These are phyloP conservation scores for Pao palembangensis DNA, from an alignment of 2,113 vertebrate genomes.

Conservation along the genomic window DNA sequence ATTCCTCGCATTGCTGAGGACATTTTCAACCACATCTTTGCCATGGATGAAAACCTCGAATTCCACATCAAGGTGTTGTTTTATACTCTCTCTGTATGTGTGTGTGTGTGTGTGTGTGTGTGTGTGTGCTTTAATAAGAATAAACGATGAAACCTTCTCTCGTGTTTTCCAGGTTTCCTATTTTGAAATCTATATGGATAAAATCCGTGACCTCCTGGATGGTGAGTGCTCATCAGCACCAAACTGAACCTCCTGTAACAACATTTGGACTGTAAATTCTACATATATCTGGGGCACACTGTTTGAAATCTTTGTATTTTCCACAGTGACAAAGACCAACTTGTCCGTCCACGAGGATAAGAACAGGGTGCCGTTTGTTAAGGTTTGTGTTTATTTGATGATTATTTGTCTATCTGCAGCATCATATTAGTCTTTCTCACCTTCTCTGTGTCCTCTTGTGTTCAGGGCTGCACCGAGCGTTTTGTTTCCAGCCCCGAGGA, in stretches of 20 bases:
- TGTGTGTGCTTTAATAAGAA: background rate
- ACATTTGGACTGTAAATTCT: background rate
- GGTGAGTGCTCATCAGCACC: conserved; percentile 69
- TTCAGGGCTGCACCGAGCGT: conserved; percentile 87
- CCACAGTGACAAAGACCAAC: conserved; percentile 88
- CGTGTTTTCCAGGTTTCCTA: conserved; percentile 83
- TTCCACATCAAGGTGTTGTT: conserved; percentile 88
- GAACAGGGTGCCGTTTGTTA: conserved; percentile 84
- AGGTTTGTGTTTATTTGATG: background rate
- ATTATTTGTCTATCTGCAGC: background rate
- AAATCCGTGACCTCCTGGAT: conserved; percentile 89
- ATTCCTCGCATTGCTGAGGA: conserved; percentile 92
- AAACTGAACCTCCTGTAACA: background rate
- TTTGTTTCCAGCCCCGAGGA: conserved; percentile 91
- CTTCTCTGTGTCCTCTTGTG: background rate
- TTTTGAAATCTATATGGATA: conserved; percentile 94
- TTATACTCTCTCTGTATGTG: background rate
- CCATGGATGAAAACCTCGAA: conserved; percentile 95
- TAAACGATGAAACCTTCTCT: background rate
- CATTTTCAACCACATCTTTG: conserved; percentile 94
- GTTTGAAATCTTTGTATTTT: conserved; percentile 1
- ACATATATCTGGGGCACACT: background rate
- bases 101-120: background rate
- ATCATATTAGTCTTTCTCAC: conserved; percentile 6
- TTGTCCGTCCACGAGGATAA: conserved; percentile 90